Conservation (phyloP, 2,113 vertebrate genomes). For the Pycnonotus jocosus region DNA sequence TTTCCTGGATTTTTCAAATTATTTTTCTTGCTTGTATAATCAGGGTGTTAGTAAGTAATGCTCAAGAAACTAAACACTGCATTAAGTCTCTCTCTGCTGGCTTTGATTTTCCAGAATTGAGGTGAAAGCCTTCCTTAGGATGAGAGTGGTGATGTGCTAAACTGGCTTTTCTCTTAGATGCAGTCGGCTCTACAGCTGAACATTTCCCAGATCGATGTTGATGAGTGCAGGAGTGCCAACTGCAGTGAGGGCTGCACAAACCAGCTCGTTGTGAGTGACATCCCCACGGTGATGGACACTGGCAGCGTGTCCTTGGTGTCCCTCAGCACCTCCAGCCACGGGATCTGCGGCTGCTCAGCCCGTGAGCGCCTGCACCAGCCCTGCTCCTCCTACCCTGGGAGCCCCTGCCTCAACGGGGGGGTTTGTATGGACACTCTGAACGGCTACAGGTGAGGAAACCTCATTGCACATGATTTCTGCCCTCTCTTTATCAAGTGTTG, state of each 20-base stretch:
- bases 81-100: not conserved
- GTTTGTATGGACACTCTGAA: slow-evolving; percentile 78
- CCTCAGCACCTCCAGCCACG: slow-evolving; percentile 58
- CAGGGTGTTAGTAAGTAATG: not conserved
- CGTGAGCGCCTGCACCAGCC: slow-evolving; percentile 75
- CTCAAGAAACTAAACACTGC: not conserved
- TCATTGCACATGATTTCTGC: fast-evolving
- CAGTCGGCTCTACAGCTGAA: slow-evolving; percentile 79
- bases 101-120: not conserved
- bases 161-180: slow-evolving; percentile 63
- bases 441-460: slow-evolving; percentile 80
- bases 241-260: slow-evolving; percentile 70
- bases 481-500: fast-evolving
- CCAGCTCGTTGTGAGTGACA: slow-evolving; percentile 65
- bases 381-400: slow-evolving; percentile 76
- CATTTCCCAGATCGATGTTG: slow-evolving; percentile 76
- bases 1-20: not conserved
- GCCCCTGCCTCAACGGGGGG: slow-evolving; percentile 84
- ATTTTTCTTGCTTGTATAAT: not conserved
- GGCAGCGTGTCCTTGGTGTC: slow-evolving; percentile 78
- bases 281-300: slow-evolving; percentile 73
- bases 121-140: not conserved
- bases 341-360: slow-evolving; percentile 69
- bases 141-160: not conserved
- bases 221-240: slow-evolving; percentile 76